Evolutionary conservation across 2,888 invertebrate genomes (phyloP), one percentile per base, ranked within the genome.

Genomic region (Caenorhabditis imperialis): DNA sequence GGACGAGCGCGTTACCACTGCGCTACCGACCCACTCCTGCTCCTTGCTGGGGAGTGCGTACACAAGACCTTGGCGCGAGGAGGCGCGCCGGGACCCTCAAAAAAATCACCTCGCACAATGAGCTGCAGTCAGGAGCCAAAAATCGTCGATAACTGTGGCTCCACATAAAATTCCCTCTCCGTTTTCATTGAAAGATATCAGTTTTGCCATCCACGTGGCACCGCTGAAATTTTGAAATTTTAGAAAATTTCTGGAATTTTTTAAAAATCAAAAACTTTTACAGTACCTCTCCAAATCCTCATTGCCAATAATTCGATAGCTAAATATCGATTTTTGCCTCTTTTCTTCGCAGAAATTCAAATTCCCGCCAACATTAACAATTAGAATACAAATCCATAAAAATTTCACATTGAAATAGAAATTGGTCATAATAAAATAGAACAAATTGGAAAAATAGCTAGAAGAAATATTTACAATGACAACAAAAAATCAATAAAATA

Each of bases 41-140:
- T n/a, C n/a, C n/a, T n/a, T n/a, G n/a, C n/a, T n/a, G n/a, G n/a
- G n/a, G n/a, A n/a, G n/a, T n/a, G n/a, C n/a, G n/a, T n/a, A n/a
- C n/a, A n/a, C n/a, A n/a, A n/a, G n/a, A n/a, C n/a, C n/a, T n/a
- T n/a, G n/a, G n/a, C n/a, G n/a, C n/a, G n/a, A n/a, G n/a, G n/a
- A n/a, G n/a, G n/a, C n/a, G n/a, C n/a, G n/a, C n/a, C n/a, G n/a
- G n/a, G n/a, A n/a, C n/a, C n/a, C n/a, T n/a, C n/a, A n/a, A n/a
- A 2, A 40, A 23, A 27, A 45, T 65, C 14, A 76, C 70, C 48
- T 20, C 22, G 67, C 69, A 67, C 81, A 81, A 71, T 81, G 81
- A n/a, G 75, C 81, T 1, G 81, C 81, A 1, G 81, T 81, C 22
- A 81, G 16, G 12, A 78, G 40, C 72, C 77, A 75, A 57, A 37